Conservation (phyloP, 1,140 invertebrate species). For the Aphis gossypii region DNA sequence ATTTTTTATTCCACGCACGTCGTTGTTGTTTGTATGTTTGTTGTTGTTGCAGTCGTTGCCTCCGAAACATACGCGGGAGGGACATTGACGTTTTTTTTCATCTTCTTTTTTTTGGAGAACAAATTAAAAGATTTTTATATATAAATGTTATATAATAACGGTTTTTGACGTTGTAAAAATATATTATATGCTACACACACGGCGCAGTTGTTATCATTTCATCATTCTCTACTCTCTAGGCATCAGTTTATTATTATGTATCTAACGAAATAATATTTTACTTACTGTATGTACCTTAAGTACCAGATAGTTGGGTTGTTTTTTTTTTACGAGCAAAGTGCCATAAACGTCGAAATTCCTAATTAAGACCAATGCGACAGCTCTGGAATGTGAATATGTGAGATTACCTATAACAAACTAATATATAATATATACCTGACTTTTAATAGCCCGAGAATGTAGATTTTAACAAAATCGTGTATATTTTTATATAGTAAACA, state of each 20-base stretch:
- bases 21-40: background rate
- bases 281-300: background rate
- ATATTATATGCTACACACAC: background rate
- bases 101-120: slow-evolving; percentile 12
- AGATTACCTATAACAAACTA: background rate
- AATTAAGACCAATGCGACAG: background rate
- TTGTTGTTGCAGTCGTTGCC: background rate
- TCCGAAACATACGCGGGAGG: background rate
- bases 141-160: slow-evolving; percentile 15
- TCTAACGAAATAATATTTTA: background rate
- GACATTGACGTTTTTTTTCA: background rate
- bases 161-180: slow-evolving; percentile 27
- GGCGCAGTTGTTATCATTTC: slow-evolving; percentile 17
- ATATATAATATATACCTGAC: background rate
- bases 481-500: background rate
- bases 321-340: background rate
- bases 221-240: background rate
- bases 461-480: background rate
- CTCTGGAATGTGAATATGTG: background rate
- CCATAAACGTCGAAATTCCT: background rate
- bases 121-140: slow-evolving; percentile 26
- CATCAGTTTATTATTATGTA: background rate
- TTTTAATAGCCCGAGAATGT: background rate
- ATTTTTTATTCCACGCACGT: slow-evolving; percentile 45
- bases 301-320: background rate